Evolutionary conservation across 2,797 vertebrate species (phyloP).

Genomic region (Mus caroli): DNA sequence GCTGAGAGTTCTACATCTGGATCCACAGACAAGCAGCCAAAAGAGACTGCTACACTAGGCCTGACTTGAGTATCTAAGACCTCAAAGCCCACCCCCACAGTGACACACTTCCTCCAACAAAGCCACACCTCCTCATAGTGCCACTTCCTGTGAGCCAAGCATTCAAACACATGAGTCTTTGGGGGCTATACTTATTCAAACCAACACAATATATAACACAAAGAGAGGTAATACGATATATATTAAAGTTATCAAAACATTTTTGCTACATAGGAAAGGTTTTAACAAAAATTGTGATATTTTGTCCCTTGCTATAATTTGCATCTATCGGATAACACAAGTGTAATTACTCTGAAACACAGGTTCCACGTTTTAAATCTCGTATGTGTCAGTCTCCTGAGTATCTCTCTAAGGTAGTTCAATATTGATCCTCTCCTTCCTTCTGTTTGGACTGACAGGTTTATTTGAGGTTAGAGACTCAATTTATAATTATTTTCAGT

Average conservation of each 20-base stretch:
- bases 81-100: not conserved
- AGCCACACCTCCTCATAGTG: not conserved
- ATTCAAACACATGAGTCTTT: not conserved
- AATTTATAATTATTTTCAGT: not conserved
- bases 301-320: slow-evolving; percentile 31
- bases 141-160: not conserved
- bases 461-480: not conserved
- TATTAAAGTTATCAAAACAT: not conserved
- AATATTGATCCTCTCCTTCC: not conserved
- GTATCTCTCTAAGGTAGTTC: not conserved
- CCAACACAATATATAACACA: not conserved
- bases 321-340: not conserved
- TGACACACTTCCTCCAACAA: not conserved
- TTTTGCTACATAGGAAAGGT: slow-evolving; percentile 7
- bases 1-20: not conserved
- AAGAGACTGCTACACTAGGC: not conserved
- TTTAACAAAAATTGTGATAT: not conserved
- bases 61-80: not conserved
- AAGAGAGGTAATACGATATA: not conserved
- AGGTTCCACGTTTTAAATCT: not conserved
- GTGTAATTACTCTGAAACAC: slow-evolving; percentile 31
- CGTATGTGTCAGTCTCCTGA: not conserved
- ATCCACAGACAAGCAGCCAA: not conserved
- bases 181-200: not conserved
- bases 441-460: not conserved